Evolutionary conservation across 1,140 invertebrate genomes (phyloP).

Genomic region (Drosophila murphyi): DNA sequence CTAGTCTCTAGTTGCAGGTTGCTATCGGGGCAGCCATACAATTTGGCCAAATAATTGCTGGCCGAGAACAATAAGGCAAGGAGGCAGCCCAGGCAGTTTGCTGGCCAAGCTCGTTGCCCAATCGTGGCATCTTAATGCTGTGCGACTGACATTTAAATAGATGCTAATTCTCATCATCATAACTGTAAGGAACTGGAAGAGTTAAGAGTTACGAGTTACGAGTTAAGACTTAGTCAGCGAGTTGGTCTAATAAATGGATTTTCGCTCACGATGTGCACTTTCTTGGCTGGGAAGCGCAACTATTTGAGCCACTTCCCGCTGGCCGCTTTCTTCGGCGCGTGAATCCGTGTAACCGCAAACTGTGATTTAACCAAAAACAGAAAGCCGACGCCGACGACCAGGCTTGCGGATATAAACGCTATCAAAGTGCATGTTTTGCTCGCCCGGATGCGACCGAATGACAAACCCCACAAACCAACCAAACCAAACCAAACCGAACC

Average conservation of each 20-base stretch:
- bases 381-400: slow-evolving; percentile 47
- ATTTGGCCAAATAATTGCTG: slow-evolving; percentile 75
- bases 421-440: slow-evolving; percentile 69
- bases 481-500: not conserved
- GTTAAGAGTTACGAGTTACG: not conserved
- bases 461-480: not conserved
- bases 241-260: slow-evolving; percentile 60
- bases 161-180: slow-evolving; percentile 76
- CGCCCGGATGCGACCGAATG: slow-evolving; percentile 72
- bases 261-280: slow-evolving; percentile 50
- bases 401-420: slow-evolving; percentile 81
- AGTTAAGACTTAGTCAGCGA: not conserved
- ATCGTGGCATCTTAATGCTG: slow-evolving; percentile 81
- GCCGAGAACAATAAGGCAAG: slow-evolving; percentile 61
- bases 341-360: slow-evolving; percentile 81
- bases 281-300: slow-evolving; percentile 12
- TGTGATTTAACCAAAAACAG: slow-evolving; percentile 81
- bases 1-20: slow-evolving; percentile 44
- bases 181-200: slow-evolving; percentile 43
- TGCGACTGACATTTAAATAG: slow-evolving; percentile 73
- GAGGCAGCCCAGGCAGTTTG: not conserved
- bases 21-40: slow-evolving; percentile 30
- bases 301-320: slow-evolving; percentile 65
- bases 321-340: slow-evolving; percentile 78
- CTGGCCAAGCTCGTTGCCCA: slow-evolving; percentile 49